Base-by-base conservation (phyloP, 2,113 vertebrate genomes). In the Excalfactoria chinensis region DNA sequence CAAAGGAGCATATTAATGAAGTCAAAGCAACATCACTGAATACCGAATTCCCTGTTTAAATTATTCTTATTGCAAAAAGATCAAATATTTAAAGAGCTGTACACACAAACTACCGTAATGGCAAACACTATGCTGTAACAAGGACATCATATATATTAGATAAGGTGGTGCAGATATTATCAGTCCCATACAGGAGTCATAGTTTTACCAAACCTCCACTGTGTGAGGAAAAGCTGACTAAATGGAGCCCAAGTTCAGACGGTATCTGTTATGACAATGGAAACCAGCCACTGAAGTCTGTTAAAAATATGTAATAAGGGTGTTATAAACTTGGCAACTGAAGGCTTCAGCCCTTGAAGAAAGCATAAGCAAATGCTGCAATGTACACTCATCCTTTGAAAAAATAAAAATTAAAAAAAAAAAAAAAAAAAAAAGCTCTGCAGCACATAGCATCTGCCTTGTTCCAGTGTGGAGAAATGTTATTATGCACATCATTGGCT, bases 1-100 rank as follows among this genome's bases (percentile, higher is more conserved):
- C 67, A 66, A 91, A 68, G 41, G 18, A 88, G 21, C 30, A 53
- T 88, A 70, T 62, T 78, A 88, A 80, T 84, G 30, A 86, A 94
- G 62, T 76, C 55, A 89, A 91, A 93, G 58, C n/a, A 91, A 56
- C 41, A 93, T 40, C 66, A 71, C 40, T 64, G 48, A 86, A 71
- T 7, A 26, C 8, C 48, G 32, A 79, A 66, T 22, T 84, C 40
- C 13, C 40, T 44, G 4, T 84, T 89, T 84, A 89, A 94, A 86
- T 88, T 84, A 60, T 13, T 76, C 21, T 49, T 76, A n/a, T 28
- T 70, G 37, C 41, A 92, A 93, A 78, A 64, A 16, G 7, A 25
- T 44, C 56, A 74, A 77, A 81, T 17, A 87, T 94, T 55, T 64
- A 41, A 68, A 81, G 41, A 84, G 34, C 16, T 78, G 40, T 86